Conservation (phyloP, 2,113 vertebrate genomes). For the Zingel zingel region DNA sequence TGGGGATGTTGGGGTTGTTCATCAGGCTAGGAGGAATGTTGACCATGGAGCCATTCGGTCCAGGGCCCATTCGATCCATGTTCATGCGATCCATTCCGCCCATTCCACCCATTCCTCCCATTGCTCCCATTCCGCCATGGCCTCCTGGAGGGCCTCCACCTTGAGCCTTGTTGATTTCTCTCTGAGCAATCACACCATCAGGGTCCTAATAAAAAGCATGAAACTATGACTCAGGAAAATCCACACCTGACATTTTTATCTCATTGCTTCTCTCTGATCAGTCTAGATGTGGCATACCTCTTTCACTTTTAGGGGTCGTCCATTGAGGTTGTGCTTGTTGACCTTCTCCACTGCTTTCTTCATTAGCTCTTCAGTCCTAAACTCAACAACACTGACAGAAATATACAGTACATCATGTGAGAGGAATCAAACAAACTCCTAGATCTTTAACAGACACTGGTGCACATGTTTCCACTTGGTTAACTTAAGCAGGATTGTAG, state of each 20-base stretch:
- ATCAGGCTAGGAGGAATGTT: conserved; percentile 95
- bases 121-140: conserved; percentile 81
- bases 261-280: not conserved
- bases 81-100: conserved; percentile 86
- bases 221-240: not conserved
- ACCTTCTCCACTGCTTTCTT: conserved; percentile 97
- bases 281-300: conserved; percentile 83
- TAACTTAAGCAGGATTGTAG: not conserved
- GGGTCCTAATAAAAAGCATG: conserved; percentile 85
- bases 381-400: conserved; percentile 92
- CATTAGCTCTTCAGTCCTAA: conserved; percentile 98
- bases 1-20: conserved; percentile 98
- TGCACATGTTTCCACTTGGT: not conserved
- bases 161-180: conserved; percentile 90
- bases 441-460: not conserved
- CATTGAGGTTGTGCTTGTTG: conserved; percentile 96
- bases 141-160: conserved; percentile 81
- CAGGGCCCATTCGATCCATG: conserved; percentile 82
- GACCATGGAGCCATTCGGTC: conserved; percentile 87
- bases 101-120: conserved; percentile 66
- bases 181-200: conserved; percentile 93
- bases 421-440: not conserved
- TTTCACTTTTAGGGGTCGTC: conserved; percentile 96
- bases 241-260: not conserved
- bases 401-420: not conserved